Evolutionary conservation across 1,140 invertebrate genomes (phyloP).

Genomic region (Nautilus pompilius): DNA sequence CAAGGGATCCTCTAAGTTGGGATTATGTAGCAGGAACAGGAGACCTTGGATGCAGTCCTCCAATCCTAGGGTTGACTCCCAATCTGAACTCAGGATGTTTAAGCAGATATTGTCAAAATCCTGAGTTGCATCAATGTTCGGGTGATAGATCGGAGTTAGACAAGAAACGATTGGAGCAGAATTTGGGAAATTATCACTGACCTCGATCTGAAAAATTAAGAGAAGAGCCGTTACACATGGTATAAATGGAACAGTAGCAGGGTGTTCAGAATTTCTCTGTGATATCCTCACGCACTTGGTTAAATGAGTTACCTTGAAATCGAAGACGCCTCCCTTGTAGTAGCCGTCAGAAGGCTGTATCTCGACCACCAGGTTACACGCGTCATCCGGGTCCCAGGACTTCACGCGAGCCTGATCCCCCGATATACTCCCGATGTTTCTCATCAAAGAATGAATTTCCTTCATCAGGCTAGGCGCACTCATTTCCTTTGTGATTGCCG

Average conservation of each 20-base stretch:
- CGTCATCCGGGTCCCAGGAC: conserved; percentile 16
- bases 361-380: conserved; percentile 15
- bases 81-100: conserved; percentile 31
- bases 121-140: conserved; percentile 37
- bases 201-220: conserved; percentile 11
- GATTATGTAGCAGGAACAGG: conserved; percentile 39
- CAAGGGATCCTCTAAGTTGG: conserved; percentile 34
- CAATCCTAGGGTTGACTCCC: conserved; percentile 20
- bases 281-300: not conserved
- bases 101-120: conserved; percentile 41
- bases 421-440: conserved; percentile 15
- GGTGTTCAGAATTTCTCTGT: not conserved
- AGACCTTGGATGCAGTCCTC: conserved; percentile 34
- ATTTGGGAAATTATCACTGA: conserved; percentile 11
- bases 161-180: conserved; percentile 25
- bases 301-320: conserved; percentile 24
- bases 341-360: conserved; percentile 20
- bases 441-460: conserved; percentile 21
- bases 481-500: too few species aligned
- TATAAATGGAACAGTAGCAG: not conserved
- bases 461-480: conserved; percentile 17
- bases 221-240: not conserved
- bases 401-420: conserved; percentile 22
- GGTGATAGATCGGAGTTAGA: conserved; percentile 38
- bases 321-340: conserved; percentile 23